Evolutionary conservation across 2,797 vertebrate genomes (phyloP), one percentile per base, ranked within the genome.

Genomic region (Hypotaenidia okinawae): DNA sequence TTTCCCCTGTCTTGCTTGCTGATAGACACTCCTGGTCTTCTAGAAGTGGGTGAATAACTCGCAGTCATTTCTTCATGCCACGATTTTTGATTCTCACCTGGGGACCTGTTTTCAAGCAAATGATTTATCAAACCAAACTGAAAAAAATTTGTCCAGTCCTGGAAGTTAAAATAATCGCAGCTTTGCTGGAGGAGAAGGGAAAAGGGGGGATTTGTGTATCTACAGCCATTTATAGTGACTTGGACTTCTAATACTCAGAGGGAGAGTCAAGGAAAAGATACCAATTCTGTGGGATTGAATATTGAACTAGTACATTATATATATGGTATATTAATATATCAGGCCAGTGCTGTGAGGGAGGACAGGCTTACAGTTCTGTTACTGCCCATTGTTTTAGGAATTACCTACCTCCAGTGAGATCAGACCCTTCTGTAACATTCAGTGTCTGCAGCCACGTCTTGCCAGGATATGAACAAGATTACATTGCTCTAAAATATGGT

Each of bases 1-100:
- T 80, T 73, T n/a, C 13, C 22, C 27, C 14, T 32, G 0, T 54
- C 15, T 57, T 2, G 1, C 13, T 11, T 33, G 11, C 17, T 64
- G 39, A 24, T 39, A 30, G 22, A 63, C 8, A 16, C 3, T 79
- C 66, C 28, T 73, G 22, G n/a, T 69, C 41, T 35, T 10, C 15
- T 13, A 27, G 23, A 15, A 10, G 8, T 13, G 24, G 15, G 14
- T 67, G 61, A 47, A 18, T n/a, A 84, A n/a, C 16, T 57, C n/a
- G 16, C 2, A 23, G 54, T 8, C 5, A 54, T 69, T 81, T 74
- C 22, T 80, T 66, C 57, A 37, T 13, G 30, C 24, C 28, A 18
- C 5, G 55, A 17, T 9, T 85, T 69, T 54, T 74, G 4, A 25
- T 4, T 66, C 25, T 80, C 16, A 45, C n/a, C 69, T 64, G 15